A percentile compares a stretch with the other conserved stretches of the same genome.
phyloP scores from a whole-genome alignment of 2,888 invertebrate genomes.

The Oegoconia quadripuncta region DNA sequence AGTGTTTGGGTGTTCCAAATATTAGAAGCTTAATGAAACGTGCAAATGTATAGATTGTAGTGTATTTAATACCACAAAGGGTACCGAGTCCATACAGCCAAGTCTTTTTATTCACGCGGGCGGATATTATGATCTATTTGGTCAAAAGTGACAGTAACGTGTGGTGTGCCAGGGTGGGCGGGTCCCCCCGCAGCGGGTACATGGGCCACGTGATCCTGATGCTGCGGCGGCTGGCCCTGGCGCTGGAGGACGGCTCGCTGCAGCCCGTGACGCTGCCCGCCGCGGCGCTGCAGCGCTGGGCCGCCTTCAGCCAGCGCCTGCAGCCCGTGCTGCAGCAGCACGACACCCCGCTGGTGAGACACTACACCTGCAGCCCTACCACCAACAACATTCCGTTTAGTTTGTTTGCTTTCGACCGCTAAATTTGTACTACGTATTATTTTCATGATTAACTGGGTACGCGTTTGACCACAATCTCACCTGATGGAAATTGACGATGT shows the following conservation, averaged over 20 bases:
- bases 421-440: too few species aligned
- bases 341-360: slow-evolving; percentile 52
- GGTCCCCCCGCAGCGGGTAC: slow-evolving; percentile 65
- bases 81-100: too few species aligned
- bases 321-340: slow-evolving; percentile 37
- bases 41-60: too few species aligned
- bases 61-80: too few species aligned
- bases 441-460: too few species aligned
- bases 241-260: slow-evolving; percentile 24
- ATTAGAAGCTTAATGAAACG: too few species aligned
- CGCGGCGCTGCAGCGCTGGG: slow-evolving; percentile 30
- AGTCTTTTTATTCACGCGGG: too few species aligned
- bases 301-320: slow-evolving; percentile 34
- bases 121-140: too few species aligned
- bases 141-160: too few species aligned
- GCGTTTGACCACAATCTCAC: too few species aligned
- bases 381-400: too few species aligned
- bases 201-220: slow-evolving; percentile 81
- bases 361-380: neutral
- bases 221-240: slow-evolving; percentile 26
- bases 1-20: too few species aligned
- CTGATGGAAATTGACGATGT: neutral
- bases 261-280: slow-evolving; percentile 15
- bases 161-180: slow-evolving; percentile 11
- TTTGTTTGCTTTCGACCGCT: neutral